Evolutionary conservation across 1,140 invertebrate genomes (phyloP).

Genomic region (Harpegnathos saltator): DNA sequence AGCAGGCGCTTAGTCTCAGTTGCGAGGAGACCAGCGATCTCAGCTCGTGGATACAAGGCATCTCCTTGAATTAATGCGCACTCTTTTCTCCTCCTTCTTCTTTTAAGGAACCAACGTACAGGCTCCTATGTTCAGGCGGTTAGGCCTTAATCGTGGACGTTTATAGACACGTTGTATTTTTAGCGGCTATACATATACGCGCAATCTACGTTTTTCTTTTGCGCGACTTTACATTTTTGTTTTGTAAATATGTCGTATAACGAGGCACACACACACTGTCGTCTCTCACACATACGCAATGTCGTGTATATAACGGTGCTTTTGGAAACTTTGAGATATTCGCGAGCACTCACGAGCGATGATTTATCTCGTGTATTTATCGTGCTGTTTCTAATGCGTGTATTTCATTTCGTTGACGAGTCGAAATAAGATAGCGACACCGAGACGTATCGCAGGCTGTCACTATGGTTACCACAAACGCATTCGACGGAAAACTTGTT

Average conservation of each 20-base stretch:
- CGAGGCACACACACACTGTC: constrained; percentile 26
- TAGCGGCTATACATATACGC: constrained; percentile 30
- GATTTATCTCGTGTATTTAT: constrained; percentile 48
- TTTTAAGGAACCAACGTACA: not conserved
- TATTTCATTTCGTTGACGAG: not conserved
- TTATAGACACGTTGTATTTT: constrained; percentile 28
- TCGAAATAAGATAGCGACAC: not conserved
- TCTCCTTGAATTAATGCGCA: constrained; percentile 87
- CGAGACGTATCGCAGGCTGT: not conserved
- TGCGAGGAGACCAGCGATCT: constrained; percentile 91
- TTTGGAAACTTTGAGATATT: constrained; percentile 54
- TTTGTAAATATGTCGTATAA: constrained; percentile 67
- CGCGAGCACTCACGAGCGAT: not conserved
- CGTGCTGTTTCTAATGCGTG: not conserved
- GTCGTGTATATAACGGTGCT: constrained; percentile 70
- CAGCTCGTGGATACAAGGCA: constrained; percentile 94
- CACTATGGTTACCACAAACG: not conserved
- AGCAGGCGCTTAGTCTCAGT: constrained; percentile 80
- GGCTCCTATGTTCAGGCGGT: not conserved
- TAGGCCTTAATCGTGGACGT: constrained; percentile 43
- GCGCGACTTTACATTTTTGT: constrained; percentile 42
- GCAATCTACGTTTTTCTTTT: constrained; percentile 27
- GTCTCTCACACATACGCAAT: constrained; percentile 31
- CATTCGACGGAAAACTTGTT: not conserved
- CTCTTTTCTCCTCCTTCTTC: constrained; percentile 23